Base-by-base conservation (phyloP, 2,888 invertebrate genomes). In the Erannis defoliaria region DNA sequence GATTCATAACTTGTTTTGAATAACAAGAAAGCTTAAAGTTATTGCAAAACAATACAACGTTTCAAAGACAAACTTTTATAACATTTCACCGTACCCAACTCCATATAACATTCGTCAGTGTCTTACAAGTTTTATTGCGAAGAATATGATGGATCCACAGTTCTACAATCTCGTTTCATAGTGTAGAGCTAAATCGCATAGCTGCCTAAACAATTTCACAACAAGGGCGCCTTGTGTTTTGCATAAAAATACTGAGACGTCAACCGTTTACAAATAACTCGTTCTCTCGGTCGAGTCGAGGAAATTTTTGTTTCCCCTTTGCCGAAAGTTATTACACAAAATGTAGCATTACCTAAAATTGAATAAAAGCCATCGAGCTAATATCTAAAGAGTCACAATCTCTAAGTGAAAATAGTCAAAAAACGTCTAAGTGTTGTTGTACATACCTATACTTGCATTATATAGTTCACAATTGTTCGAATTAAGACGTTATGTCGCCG, bases 301-400 rank as follows among this genome's bases (percentile, higher is more conserved):
- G 82, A 86, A 86, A 87, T 90, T 89, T 88, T 89, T 88, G 83
- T 89, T 86, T 87, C 83, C 82, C 82, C 81, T 88, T 86, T 82
- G 81, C 82, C 71, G 75, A 86, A 89, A 89, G 84, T 89, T 90
- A 88, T 88, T 86, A 86, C 88, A 88, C 83, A 88, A 89, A 67
- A 86, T 89, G 86, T 87, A 86, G 86, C 89, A 87, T 88, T 84
- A 90, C 89, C 89, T 89, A 86, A 88, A 89, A 90, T 92, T 91
- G 87, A 91, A 89, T 85, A n/a, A n/a, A n/a, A n/a, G n/a, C n/a
- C n/a, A n/a, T n/a, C n/a, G n/a, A n/a, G n/a, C n/a, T n/a, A n/a
- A n/a, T n/a, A n/a, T n/a, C n/a, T n/a, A n/a, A n/a, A n/a, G n/a
- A n/a, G n/a, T n/a, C n/a, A n/a, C n/a, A n/a, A n/a, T n/a, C n/a